phyloP scores from a whole-genome alignment of 2,113 vertebrate genomes.

The Kryptolebias marmoratus region DNA sequence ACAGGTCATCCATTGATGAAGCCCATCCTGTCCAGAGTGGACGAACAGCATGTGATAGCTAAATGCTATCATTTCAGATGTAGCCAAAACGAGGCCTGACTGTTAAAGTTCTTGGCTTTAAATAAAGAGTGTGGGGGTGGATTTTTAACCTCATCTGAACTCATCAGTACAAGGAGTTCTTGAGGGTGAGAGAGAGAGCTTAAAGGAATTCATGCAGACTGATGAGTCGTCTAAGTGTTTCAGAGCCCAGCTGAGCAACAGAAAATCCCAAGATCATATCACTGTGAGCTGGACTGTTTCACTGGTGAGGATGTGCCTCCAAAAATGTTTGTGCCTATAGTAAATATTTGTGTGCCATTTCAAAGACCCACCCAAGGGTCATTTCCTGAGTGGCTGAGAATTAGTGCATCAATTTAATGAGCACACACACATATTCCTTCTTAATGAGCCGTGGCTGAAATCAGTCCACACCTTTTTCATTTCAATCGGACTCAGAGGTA shows the following conservation, averaged over 20 bases:
- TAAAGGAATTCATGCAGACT: constrained; percentile 56
- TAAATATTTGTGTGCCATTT: constrained; percentile 80
- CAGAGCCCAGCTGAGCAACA: constrained; percentile 57
- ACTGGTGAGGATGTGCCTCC: constrained; percentile 38
- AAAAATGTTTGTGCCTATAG: constrained; percentile 68
- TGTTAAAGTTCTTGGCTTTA: constrained; percentile 39
- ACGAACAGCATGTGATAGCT: constrained; percentile 24
- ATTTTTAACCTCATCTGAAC: constrained; percentile 58
- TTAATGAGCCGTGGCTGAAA: constrained; percentile 73
- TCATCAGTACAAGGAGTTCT: constrained; percentile 67
- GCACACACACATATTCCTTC: constrained; percentile 63
- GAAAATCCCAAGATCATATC: constrained; percentile 41
- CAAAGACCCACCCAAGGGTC: constrained; percentile 76
- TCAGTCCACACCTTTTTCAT: constrained; percentile 70
- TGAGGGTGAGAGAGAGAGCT: constrained; percentile 45
- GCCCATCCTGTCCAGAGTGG: constrained; percentile 14
- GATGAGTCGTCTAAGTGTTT: constrained; percentile 72
- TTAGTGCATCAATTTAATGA: constrained; percentile 73
- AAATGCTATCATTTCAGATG: constrained; percentile 26
- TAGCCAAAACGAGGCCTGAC: constrained; percentile 27
- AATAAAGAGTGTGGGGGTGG: constrained; percentile 41
- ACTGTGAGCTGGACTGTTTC: constrained; percentile 27
- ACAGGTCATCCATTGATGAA: constrained; percentile 14
- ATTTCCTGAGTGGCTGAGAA: constrained; percentile 77
- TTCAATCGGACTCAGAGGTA: constrained; percentile 70